phyloP scores from a whole-genome alignment of 2,797 vertebrate genomes.

The Centropyge bicolor region DNA sequence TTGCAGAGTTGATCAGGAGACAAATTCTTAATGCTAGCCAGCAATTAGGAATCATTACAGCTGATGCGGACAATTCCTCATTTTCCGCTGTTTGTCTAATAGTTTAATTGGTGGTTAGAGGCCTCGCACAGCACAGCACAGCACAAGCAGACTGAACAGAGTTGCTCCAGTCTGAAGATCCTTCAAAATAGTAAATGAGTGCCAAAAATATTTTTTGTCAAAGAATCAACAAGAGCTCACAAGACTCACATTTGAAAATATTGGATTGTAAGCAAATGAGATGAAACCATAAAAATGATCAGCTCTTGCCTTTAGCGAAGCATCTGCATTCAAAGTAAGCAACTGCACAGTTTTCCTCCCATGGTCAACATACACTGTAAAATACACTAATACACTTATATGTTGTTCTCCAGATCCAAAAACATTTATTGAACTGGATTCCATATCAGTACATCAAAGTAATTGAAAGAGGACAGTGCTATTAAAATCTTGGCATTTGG shows the following conservation, averaged over 20 bases:
- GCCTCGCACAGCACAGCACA: background rate
- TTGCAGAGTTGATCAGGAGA: conserved; percentile 43
- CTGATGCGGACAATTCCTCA: conserved; percentile 39
- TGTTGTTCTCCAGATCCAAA: too few relatives aligned
- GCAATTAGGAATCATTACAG: conserved; percentile 68
- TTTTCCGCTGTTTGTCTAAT: conserved; percentile 57
- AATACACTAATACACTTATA: too few relatives aligned
- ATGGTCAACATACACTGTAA: too few relatives aligned
- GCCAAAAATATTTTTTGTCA: conserved; percentile 10
- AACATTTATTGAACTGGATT: too few relatives aligned
- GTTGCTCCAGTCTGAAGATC: conserved; percentile 8
- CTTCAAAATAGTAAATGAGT: conserved; percentile 21
- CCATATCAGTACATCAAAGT: too few relatives aligned
- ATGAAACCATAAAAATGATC: background rate
- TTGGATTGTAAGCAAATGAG: background rate
- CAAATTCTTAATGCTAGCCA: conserved; percentile 47
- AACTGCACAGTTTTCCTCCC: background rate
- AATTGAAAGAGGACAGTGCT: too few relatives aligned
- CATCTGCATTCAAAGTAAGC: background rate
- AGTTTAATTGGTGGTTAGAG: conserved; percentile 49
- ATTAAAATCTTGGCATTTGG: too few relatives aligned
- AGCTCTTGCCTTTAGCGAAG: background rate
- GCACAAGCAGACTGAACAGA: background rate
- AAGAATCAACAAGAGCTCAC: conserved; percentile 4
- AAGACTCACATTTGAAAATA: conserved; percentile 7